Base-by-base conservation (phyloP, 2,797 vertebrate species). In the Forpus xanthops region DNA sequence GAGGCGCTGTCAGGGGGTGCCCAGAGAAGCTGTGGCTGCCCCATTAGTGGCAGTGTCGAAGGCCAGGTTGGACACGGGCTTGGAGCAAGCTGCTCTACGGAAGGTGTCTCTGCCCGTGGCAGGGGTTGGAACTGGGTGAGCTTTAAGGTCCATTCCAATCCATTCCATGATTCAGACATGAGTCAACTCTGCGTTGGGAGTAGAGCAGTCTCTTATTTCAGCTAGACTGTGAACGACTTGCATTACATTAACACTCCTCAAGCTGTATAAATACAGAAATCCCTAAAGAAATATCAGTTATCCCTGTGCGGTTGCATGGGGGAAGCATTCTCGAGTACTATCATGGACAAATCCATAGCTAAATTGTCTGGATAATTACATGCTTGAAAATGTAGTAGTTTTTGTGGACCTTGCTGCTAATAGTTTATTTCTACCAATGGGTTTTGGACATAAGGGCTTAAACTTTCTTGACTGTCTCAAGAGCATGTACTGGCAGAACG, bases 261-360 rank as follows among this genome's bases (percentile, higher is more conserved):
- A 44, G 87, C 95, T 94, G 76, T 84, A 47, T 91, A 95, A 95
- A 94, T 81, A 91, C 16, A 70, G 89, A 89, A 94, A 93, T 95
- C 93, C 79, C 85, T 75, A 6, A 87, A 92, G 95, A 92, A 92
- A 75, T 91, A 68, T 5, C 30, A 33, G n/a, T 91, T 92, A 68
- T 82, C 71, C 64, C 71, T 64, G 5, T 68, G 23, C 55, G 23
- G 31, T 91, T 55, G 55, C 33, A 11, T 0, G 41, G 23, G 42
- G 50, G 66, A 81, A 84, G 25, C 31, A 2, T 55, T 83, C 47
- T 83, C 30, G 50, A 91, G 66, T 55, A 58, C 37, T 37, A 41
- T 27, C 35, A 12, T 11, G 81, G 85, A 12, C 28, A 60, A 62
- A 88, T 81, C 83, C 66, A 41, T 84, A 87, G 61, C 30, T 94